Evolutionary conservation across 1,140 invertebrate species (phyloP).

Genomic region (Radopholus similis): DNA sequence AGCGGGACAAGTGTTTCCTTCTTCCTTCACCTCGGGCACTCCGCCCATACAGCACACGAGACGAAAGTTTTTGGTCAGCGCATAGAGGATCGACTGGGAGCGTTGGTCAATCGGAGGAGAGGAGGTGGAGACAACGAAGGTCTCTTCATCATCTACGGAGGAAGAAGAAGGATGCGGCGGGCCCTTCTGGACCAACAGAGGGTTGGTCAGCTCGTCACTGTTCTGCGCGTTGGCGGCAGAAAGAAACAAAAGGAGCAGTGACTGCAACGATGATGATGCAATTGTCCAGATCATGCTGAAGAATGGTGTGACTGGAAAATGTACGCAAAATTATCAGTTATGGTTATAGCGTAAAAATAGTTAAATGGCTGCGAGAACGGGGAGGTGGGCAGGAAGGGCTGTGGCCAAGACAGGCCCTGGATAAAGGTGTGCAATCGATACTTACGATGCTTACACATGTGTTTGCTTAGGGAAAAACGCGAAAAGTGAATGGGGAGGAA

Average conservation of each 20-base stretch:
- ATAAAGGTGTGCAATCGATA: no score
- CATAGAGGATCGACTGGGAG: background rate
- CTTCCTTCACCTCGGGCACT: background rate
- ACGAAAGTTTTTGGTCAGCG: background rate
- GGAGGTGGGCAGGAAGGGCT: background rate
- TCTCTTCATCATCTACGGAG: no score
- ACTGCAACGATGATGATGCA: no score
- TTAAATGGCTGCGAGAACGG: background rate
- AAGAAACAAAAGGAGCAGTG: no score
- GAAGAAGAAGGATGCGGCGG: no score
- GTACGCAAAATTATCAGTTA: background rate
- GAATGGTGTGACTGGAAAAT: no score
- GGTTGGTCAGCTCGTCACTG: no score
- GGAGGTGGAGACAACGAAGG: background rate
- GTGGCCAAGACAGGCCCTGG: no score
- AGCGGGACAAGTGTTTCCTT: no score
- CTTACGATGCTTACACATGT: background rate
- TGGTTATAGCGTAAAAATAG: background rate
- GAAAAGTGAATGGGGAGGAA: background rate
- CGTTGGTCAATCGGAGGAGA: background rate
- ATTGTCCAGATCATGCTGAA: no score
- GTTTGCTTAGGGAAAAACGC: background rate
- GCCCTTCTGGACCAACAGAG: no score
- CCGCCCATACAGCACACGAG: conserved; percentile 16
- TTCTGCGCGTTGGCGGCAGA: no score